Percentiles rank a stretch among this genome's conserved stretches.
Conservation (phyloP, 2,797 vertebrate species). For the Poeciliopsis presidionis region DNA sequence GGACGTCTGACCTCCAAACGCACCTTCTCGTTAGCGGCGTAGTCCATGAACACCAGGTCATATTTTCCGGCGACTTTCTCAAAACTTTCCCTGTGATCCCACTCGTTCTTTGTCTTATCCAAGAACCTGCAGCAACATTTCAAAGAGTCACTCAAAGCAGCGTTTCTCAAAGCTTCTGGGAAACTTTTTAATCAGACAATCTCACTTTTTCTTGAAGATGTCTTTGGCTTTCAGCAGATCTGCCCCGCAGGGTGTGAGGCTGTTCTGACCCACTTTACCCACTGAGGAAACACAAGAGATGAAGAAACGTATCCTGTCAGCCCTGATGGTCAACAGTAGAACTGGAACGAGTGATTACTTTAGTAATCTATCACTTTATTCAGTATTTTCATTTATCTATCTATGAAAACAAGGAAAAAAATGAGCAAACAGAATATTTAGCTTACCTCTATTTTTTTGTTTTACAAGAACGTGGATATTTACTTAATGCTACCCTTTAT, state of each 20-base stretch:
- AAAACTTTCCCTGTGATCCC: constrained; percentile 81
- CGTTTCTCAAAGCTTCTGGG: neutral
- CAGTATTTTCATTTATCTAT: too few species aligned
- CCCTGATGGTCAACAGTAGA: neutral
- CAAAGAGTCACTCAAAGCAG: neutral
- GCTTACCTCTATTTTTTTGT: too few species aligned
- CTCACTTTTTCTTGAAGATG: constrained; percentile 89
- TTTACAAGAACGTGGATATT: too few species aligned
- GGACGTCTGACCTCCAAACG: neutral
- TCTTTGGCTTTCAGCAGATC: constrained; percentile 88
- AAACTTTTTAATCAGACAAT: neutral
- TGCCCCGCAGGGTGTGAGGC: constrained; percentile 76
- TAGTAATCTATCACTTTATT: too few species aligned
- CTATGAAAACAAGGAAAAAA: too few species aligned
- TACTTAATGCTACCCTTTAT: too few species aligned
- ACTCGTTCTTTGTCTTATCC: constrained; percentile 92
- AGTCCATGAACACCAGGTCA: constrained; percentile 90
- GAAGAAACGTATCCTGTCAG: neutral
- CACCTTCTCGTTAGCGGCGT: constrained; percentile 71
- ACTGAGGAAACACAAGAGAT: constrained; percentile 73
- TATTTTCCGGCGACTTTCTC: constrained; percentile 90
- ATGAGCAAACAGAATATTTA: too few species aligned
- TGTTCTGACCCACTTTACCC: constrained; percentile 88
- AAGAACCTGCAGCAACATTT: constrained; percentile 78
- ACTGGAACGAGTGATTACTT: too few species aligned